phyloP scores from a whole-genome alignment of 1,140 invertebrate genomes.

The Archegozetes longisetosus region DNA sequence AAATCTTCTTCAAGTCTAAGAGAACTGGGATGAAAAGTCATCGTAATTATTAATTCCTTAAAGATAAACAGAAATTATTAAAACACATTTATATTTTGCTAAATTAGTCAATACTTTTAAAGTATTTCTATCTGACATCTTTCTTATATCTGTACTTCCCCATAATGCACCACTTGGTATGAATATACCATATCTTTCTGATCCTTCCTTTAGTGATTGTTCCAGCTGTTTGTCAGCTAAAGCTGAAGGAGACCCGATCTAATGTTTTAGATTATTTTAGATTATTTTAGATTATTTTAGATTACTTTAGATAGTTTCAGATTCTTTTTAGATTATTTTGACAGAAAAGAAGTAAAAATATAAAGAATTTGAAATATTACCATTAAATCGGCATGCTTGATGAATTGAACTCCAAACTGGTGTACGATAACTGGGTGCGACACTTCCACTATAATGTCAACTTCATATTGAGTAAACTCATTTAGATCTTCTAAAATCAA shows the following conservation, averaged over 20 bases:
- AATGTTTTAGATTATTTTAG: conserved; percentile 20
- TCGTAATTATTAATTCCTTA: conserved; percentile 39
- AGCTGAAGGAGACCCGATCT: conserved; percentile 41
- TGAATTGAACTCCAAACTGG: conserved; percentile 33
- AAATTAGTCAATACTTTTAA: neutral
- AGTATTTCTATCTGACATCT: conserved; percentile 38
- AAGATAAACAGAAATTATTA: conserved; percentile 25
- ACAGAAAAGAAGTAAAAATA: no score
- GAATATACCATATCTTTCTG: conserved; percentile 29
- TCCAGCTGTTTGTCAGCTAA: conserved; percentile 33
- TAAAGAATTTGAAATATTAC: conserved; percentile 25
- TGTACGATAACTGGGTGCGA: conserved; percentile 39
- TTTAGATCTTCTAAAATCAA: conserved; percentile 26
- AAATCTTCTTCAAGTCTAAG: conserved; percentile 31
- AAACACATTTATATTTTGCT: neutral
- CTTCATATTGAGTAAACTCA: conserved; percentile 27
- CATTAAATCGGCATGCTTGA: conserved; percentile 34
- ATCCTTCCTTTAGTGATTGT: conserved; percentile 25
- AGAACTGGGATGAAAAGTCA: conserved; percentile 42
- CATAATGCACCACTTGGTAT: conserved; percentile 44
- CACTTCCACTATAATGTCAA: conserved; percentile 43
- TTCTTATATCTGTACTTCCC: conserved; percentile 43
- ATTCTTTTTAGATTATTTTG: no score
- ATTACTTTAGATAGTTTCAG: no score
- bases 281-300: conserved; percentile 20